Percentiles rank a stretch among this genome's conserved stretches.
Conservation (phyloP, 1,140 invertebrate genomes). For the Solenopsis fugax region DNA sequence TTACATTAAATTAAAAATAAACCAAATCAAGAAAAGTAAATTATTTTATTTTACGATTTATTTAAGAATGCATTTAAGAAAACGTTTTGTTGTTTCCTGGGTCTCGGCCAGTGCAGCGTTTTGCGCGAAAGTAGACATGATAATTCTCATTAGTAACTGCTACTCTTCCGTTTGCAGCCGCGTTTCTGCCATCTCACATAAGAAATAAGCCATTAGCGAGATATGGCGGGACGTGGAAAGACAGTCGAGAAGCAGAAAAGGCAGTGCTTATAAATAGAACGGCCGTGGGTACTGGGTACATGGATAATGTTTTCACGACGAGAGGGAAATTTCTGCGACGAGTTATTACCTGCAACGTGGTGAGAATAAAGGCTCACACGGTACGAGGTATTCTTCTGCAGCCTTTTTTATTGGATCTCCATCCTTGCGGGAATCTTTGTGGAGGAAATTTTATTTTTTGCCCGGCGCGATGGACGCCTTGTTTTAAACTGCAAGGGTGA, state of each 20-base stretch:
- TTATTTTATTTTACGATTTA: background rate
- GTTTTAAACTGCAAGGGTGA: conserved; percentile 28
- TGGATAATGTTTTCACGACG: conserved; percentile 70
- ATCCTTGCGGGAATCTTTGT: conserved; percentile 67
- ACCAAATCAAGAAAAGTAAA: background rate
- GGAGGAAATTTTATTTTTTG: conserved; percentile 58
- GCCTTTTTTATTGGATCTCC: conserved; percentile 60
- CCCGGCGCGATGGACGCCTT: conserved; percentile 47
- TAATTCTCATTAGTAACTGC: conserved; percentile 50
- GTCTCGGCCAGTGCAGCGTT: background rate
- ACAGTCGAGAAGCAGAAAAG: conserved; percentile 57
- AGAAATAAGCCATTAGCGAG: conserved; percentile 65
- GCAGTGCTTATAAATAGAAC: conserved; percentile 65
- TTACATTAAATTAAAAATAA: background rate
- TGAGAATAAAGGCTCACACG: conserved; percentile 59
- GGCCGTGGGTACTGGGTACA: conserved; percentile 50
- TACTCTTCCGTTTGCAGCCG: background rate
- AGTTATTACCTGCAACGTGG: conserved; percentile 68
- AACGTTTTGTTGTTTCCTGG: background rate
- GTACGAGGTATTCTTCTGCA: conserved; percentile 64
- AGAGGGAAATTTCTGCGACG: conserved; percentile 70
- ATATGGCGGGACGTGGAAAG: conserved; percentile 52
- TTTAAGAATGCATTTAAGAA: background rate
- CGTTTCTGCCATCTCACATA: conserved; percentile 36
- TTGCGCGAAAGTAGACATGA: conserved; percentile 15